These are phyloP conservation scores for Panopea generosa DNA, from an alignment of 2,888 invertebrate genomes.

Conservation along the genomic window DNA sequence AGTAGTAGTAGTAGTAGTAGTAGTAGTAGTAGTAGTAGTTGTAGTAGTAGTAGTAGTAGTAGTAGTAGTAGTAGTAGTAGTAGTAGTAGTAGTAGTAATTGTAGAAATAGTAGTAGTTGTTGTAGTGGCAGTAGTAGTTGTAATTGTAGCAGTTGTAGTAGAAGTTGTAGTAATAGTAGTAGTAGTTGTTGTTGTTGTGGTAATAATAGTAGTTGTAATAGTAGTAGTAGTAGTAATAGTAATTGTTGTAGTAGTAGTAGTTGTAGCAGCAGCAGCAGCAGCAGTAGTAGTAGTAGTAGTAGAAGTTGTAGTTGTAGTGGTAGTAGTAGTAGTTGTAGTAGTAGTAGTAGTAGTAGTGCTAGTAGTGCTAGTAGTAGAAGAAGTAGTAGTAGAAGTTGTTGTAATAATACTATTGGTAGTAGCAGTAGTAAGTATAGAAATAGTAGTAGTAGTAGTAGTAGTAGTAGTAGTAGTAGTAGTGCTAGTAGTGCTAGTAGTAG, in stretches of 20 bases:
- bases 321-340: conserved; percentile 1
- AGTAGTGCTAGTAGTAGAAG: neutral
- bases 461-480: neutral
- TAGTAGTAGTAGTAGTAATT: neutral
- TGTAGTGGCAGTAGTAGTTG: no score
- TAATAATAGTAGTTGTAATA: no score
- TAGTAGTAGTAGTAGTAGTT: conserved; percentile 1
- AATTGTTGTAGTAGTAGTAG: no score
- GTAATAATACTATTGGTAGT: neutral
- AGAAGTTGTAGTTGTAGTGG: neutral
- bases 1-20: neutral
- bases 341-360: neutral
- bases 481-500: neutral
- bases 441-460: no score
- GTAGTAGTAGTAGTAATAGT: no score
- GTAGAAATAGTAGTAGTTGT: no score
- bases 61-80: conserved; percentile 2
- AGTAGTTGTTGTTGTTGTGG: neutral
- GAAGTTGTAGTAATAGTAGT: no score
- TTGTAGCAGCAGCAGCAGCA: no score
- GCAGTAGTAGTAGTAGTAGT: neutral
- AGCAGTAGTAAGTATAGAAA: no score
- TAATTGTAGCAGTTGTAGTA: no score
- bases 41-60: neutral
- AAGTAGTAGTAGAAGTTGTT: neutral